A percentile compares a stretch with the other conserved stretches of the same genome.
Evolutionary conservation across 2,113 vertebrate genomes (phyloP).

Genomic region (Silurus asotus): DNA sequence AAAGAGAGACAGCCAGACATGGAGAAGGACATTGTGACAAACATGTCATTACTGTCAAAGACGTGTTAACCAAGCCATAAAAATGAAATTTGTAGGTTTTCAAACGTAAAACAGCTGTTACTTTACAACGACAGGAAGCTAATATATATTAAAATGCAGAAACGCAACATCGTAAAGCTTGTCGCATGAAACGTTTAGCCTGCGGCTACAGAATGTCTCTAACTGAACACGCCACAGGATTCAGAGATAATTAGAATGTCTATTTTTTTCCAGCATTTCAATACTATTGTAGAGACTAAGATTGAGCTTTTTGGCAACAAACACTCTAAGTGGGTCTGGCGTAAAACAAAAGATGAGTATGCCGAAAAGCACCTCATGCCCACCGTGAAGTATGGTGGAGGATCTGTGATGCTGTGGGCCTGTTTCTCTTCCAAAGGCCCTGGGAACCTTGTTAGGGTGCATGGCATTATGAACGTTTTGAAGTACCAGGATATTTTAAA

Average conservation of each 20-base stretch:
- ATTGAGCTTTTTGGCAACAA: too few relatives aligned
- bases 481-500: too few relatives aligned
- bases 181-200: not conserved
- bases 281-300: not conserved
- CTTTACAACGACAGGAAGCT: not conserved
- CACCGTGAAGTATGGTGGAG: too few relatives aligned
- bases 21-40: not conserved
- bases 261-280: not conserved
- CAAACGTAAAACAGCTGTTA: not conserved
- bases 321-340: too few relatives aligned
- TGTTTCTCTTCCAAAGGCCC: too few relatives aligned
- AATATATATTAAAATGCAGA: not conserved
- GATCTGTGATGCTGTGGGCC: too few relatives aligned
- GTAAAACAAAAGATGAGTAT: too few relatives aligned
- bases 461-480: too few relatives aligned
- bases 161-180: not conserved
- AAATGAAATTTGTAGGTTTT: not conserved
- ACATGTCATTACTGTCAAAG: not conserved
- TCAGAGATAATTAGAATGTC: not conserved
- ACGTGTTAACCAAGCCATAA: constrained; percentile 1
- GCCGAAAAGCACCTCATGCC: too few relatives aligned
- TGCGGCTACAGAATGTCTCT: not conserved
- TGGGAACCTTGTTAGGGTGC: too few relatives aligned
- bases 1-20: not conserved
- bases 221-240: not conserved